phyloP scores from a whole-genome alignment of 2,797 vertebrate species.

The Gadopsis marmoratus region DNA sequence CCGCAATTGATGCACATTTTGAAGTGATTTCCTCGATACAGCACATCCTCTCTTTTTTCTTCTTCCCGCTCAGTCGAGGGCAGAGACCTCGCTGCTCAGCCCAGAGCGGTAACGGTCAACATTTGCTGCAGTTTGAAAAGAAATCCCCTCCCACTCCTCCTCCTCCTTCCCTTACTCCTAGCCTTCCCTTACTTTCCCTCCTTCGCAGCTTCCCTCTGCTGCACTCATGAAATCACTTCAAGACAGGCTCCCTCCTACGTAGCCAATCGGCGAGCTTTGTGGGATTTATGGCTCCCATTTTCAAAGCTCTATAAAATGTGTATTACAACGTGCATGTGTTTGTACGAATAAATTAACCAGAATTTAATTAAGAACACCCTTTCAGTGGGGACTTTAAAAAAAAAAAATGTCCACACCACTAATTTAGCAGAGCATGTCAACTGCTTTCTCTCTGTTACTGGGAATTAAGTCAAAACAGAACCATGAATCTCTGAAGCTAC shows the following conservation, averaged over 20 bases:
- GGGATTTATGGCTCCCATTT: conserved; percentile 63
- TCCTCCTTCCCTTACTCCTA: conserved; percentile 9
- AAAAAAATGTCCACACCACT: not conserved
- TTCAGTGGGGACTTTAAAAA: not conserved
- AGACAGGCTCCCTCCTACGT: conserved; percentile 42
- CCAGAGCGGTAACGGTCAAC: conserved; percentile 60
- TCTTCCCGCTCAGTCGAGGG: conserved; percentile 19
- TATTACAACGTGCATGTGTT: conserved; percentile 5
- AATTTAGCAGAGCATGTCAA: not conserved
- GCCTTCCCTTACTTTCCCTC: conserved; percentile 39
- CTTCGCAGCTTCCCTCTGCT: conserved; percentile 37
- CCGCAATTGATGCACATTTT: conserved; percentile 19
- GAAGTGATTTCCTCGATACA: conserved; percentile 39
- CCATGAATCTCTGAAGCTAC: conserved; percentile 10
- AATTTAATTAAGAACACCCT: conserved; percentile 17
- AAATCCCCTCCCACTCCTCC: conserved; percentile 59
- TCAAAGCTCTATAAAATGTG: conserved; percentile 59
- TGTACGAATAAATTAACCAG: conserved; percentile 26
- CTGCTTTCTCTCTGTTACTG: conserved; percentile 1
- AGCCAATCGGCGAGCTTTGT: conserved; percentile 58
- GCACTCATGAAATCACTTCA: conserved; percentile 57
- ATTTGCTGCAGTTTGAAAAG: conserved; percentile 67
- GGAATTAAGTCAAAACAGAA: conserved; percentile 15
- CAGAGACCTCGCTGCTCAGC: conserved; percentile 20
- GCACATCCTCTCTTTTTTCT: conserved; percentile 4